These are phyloP conservation scores for Spinus olivaceus DNA, from an alignment of 2,797 vertebrate species.

Conservation along the genomic window DNA sequence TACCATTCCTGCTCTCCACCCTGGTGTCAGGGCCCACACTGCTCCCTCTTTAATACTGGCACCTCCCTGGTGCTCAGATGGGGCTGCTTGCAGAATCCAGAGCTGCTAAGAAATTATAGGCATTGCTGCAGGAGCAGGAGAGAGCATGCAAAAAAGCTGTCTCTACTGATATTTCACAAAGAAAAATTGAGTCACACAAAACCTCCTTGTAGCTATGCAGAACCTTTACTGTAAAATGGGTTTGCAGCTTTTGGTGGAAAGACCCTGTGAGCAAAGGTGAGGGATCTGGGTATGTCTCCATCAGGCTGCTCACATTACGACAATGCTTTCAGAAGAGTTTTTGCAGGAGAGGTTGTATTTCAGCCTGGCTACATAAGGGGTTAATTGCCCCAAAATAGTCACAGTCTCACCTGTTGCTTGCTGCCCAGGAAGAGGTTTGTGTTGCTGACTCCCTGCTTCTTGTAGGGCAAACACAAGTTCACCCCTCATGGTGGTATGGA, in stretches of 20 bases:
- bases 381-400: neutral
- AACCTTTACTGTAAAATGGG: neutral
- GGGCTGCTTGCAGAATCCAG: neutral
- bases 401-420: neutral
- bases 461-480: neutral
- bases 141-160: neutral
- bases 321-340: neutral
- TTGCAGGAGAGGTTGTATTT: neutral
- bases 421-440: neutral
- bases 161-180: neutral
- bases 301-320: neutral
- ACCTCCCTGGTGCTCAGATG: neutral
- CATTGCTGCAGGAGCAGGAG: neutral
- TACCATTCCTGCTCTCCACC: neutral
- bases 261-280: neutral
- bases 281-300: neutral
- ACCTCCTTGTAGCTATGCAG: neutral
- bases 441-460: neutral
- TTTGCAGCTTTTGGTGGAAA: neutral
- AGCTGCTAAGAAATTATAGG: neutral
- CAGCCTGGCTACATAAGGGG: neutral
- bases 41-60: neutral
- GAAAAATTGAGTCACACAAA: neutral
- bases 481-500: fast-evolving
- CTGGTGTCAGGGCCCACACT: fast-evolving